Evolutionary conservation across 2,888 invertebrate species (phyloP).

Genomic region (Andricus curvator): DNA sequence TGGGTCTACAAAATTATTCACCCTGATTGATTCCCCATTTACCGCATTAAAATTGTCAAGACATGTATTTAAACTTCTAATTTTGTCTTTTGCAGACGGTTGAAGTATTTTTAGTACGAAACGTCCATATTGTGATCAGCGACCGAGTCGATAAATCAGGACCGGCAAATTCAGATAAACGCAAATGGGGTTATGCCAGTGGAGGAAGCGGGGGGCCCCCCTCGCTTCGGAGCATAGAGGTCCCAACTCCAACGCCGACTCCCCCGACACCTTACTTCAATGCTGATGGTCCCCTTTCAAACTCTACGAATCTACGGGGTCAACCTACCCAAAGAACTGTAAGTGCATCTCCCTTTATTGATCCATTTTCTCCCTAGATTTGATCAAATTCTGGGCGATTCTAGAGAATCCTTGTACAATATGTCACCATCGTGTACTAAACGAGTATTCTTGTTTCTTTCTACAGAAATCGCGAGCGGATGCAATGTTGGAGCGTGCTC

Average conservation of each 20-base stretch:
- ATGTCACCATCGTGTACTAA: background rate
- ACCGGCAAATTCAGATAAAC: constrained; percentile 65
- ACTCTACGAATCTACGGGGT: constrained; percentile 74
- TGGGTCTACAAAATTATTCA: background rate
- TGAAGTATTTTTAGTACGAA: constrained; percentile 82
- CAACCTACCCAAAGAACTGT: constrained; percentile 76
- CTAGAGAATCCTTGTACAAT: background rate
- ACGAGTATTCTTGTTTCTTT: constrained; percentile 42
- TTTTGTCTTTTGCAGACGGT: constrained; percentile 79
- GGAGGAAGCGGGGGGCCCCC: constrained; percentile 76
- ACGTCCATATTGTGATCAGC: constrained; percentile 82
- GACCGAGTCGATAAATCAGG: constrained; percentile 74
- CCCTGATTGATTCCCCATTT: background rate
- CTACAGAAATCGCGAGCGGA: constrained; percentile 84
- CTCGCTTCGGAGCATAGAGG: constrained; percentile 76
- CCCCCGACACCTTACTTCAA: constrained; percentile 72
- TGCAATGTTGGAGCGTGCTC: constrained; percentile 89
- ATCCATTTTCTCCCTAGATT: background rate
- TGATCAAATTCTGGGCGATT: constrained; percentile 19
- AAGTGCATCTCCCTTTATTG: constrained; percentile 50
- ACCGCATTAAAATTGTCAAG: background rate
- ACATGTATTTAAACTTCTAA: background rate
- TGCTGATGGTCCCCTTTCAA: constrained; percentile 75
- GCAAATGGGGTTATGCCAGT: constrained; percentile 74
- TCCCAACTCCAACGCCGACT: constrained; percentile 72